These are phyloP conservation scores for Trematomus loennbergii DNA, from an alignment of 2,113 vertebrate genomes.

Conservation along the genomic window DNA sequence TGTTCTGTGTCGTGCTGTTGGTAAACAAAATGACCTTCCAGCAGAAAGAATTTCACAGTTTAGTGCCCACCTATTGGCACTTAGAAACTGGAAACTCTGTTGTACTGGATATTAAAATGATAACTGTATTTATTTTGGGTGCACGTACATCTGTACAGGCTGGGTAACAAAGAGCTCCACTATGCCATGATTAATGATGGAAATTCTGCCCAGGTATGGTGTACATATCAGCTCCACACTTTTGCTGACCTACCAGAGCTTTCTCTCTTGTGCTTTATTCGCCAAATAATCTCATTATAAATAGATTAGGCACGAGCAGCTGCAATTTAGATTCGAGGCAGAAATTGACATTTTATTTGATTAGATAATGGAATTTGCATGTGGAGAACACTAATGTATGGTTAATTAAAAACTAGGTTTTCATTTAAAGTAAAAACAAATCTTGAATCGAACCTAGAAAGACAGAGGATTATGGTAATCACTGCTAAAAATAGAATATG, in stretches of 20 bases:
- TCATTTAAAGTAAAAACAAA: neutral
- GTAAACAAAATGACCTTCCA: no score
- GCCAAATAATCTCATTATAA: neutral
- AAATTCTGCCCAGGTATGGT: neutral
- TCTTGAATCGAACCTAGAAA: neutral
- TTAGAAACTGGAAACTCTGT: no score
- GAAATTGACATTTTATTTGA: neutral
- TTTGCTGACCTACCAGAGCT: neutral
- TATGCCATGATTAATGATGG: neutral
- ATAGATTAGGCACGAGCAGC: slow-evolving; percentile 3
- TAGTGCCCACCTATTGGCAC: no score
- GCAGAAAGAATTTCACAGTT: no score
- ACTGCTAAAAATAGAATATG: neutral
- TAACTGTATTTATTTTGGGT: neutral
- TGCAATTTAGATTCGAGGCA: slow-evolving; percentile 1
- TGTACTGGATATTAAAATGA: slow-evolving; percentile 7
- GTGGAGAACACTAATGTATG: neutral
- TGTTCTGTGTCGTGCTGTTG: neutral
- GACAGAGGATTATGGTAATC: neutral
- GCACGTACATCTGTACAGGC: neutral
- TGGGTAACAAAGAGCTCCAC: neutral
- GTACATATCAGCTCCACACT: neutral
- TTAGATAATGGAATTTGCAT: neutral
- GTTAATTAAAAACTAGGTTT: neutral
- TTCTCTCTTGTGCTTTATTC: neutral